Evolutionary conservation across 2,113 vertebrate genomes (phyloP), one percentile per base, ranked within the genome.

Genomic region (Rhinoptilus africanus): DNA sequence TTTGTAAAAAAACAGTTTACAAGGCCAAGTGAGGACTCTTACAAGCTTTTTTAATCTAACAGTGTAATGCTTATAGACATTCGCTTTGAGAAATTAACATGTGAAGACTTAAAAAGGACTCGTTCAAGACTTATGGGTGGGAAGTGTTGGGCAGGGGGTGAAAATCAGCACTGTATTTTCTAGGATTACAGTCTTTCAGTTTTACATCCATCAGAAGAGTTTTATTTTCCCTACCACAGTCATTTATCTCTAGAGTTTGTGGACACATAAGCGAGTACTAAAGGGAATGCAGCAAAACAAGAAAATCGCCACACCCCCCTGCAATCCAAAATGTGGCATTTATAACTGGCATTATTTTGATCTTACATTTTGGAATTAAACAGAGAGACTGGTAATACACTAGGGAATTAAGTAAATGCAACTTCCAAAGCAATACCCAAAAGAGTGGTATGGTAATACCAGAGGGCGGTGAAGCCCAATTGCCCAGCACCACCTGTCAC

Each of bases 141-240:
- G 24, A 81, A 12, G 16, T 48, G 19, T 13, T 81, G 15, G 3
- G 4, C 3, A 3, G 11, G 3, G 7, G 19, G 12, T 5, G 2
- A 47, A 81, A 93, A 54, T 30, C 32, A 62, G 15, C 4, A 80
- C 8, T 32, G 26, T 85, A 14, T 32, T 75, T 82, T 43, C 60
- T 37, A 47, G 32, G 71, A n/a, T 67, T 45, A 67, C 1, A 1
- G 4, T 75, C 22, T 24, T 75, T n/a, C 14, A 82, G 20, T 48
- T 74, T 10, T 64, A 13, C 1, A 2, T 34, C 39, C 22, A 51
- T 8, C 5, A 2, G 17, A 78, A 67, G 39, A 48, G 12, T 3
- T 20, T 41, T 41, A 10, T 51, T 45, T 82, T 85, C 22, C 19
- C 20, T 41, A 21, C 13, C 16, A 69, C 5, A 67, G 3, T 39